Conservation (phyloP, 2,888 invertebrate species). For the Anthrax anthrax region DNA sequence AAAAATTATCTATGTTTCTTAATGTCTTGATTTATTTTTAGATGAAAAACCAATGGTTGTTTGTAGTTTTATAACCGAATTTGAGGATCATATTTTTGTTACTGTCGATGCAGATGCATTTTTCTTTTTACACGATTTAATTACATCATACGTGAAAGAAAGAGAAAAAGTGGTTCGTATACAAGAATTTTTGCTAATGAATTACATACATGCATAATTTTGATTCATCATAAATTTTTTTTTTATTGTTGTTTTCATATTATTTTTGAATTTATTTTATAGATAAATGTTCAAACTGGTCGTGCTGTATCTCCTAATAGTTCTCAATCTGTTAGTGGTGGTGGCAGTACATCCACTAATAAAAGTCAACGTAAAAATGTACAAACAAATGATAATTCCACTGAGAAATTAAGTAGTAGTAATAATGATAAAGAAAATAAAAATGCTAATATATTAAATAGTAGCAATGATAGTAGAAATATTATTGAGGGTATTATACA, state of each 20-base stretch:
- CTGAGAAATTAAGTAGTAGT: conserved; percentile 17
- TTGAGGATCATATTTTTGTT: conserved; percentile 96
- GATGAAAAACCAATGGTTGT: conserved; percentile 78
- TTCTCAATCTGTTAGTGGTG: too few relatives aligned
- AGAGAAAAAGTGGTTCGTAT: conserved; percentile 64
- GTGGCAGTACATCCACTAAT: neutral
- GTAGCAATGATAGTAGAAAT: neutral
- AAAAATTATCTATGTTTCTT: too few relatives aligned
- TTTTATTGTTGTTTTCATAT: too few relatives aligned
- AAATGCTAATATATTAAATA: neutral
- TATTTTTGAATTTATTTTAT: neutral
- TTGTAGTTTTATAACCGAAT: conserved; percentile 96
- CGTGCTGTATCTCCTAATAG: conserved; percentile 33
- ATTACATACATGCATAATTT: neutral
- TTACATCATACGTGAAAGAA: conserved; percentile 90
- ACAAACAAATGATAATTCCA: conserved; percentile 24
- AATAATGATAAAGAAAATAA: neutral
- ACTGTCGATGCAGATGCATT: conserved; percentile 97
- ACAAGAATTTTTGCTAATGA: neutral
- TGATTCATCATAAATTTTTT: too few relatives aligned
- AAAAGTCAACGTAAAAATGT: conserved; percentile 25
- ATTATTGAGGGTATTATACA: too few relatives aligned
- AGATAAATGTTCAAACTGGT: conserved; percentile 29
- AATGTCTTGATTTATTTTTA: conserved; percentile 22
- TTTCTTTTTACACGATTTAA: conserved; percentile 92